Conservation (phyloP, 2,113 vertebrate species). For the Crocuta crocuta region DNA sequence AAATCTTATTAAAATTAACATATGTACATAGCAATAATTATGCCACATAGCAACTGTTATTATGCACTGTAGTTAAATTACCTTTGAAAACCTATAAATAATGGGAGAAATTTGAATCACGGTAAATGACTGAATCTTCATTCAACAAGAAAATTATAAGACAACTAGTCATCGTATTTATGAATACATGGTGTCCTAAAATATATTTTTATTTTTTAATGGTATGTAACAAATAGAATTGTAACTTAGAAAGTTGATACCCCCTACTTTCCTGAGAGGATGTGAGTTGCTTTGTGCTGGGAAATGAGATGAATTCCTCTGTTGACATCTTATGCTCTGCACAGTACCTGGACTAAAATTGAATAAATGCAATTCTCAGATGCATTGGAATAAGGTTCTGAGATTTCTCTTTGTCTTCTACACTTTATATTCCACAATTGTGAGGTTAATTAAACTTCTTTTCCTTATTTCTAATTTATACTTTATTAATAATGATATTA, state of each 20-base stretch:
- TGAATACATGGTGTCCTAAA: not conserved
- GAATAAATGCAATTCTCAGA: not conserved
- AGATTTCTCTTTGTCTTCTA: not conserved
- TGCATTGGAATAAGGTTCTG: not conserved
- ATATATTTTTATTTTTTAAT: slow-evolving; percentile 20
- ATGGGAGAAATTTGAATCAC: not conserved
- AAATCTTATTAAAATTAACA: not conserved
- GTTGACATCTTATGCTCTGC: not conserved
- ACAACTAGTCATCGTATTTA: not conserved
- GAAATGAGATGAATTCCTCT: not conserved
- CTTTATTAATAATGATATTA: not conserved
- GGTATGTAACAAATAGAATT: not conserved
- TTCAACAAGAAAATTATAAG: not conserved
- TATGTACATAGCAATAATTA: not conserved
- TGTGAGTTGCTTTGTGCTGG: not conserved
- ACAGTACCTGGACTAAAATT: not conserved
- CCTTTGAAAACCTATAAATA: not conserved
- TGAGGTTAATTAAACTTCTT: not conserved
- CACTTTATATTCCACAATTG: not conserved
- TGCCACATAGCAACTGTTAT: not conserved
- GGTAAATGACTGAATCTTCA: not conserved
- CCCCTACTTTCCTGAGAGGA: not conserved
- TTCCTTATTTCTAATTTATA: not conserved
- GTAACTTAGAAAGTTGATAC: not conserved
- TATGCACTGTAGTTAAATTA: not conserved